Base-by-base conservation (phyloP, 2,888 invertebrate species). In the Oscheius sp. region DNA sequence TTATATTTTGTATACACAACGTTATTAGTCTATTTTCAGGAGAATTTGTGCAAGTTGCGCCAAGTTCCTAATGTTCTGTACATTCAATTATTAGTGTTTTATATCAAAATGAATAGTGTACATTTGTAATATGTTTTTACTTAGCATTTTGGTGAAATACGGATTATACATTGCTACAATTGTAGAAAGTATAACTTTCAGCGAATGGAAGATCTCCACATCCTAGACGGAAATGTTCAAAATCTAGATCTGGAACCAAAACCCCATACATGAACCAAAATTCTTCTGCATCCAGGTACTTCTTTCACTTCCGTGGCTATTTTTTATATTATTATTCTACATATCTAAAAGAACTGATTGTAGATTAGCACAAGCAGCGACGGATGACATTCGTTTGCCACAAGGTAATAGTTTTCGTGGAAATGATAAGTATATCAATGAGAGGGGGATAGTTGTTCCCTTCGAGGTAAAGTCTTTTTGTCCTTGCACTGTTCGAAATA, bases 171-270 rank as follows among this genome's bases (percentile, higher is more conserved):
- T n/a, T n/a, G n/a, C n/a, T n/a, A n/a, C n/a, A n/a, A n/a, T n/a
- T n/a, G n/a, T n/a, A n/a, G n/a, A n/a, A n/a, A n/a, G n/a, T n/a
- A n/a, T n/a, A n/a, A n/a, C n/a, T n/a, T 75, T 41, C 62, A 75
- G 77, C 77, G 26, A 74, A 62, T 56, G 77, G 77, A 14, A 71
- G 77, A 32, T 77, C 77, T 14, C 77, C 77, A 0, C 65, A 73
- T 54, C 72, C 77, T 44, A 71, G 73, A 47, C 47, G 75, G 30
- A 75, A 74, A 64, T 70, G 72, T 33, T 73, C 75, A 26, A 63
- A 67, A 0, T 32, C 50, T n/a, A 36, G 51, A 3, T 62, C 62
- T 24, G 62, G 62, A 22, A 49, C 62, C 17, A 5, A 49, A 26
- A 62, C 62, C 2, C 62, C 62, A 8, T 49, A 62, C 49, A 62